phyloP scores from a whole-genome alignment of 2,113 vertebrate species.

The Centrocercus urophasianus region DNA sequence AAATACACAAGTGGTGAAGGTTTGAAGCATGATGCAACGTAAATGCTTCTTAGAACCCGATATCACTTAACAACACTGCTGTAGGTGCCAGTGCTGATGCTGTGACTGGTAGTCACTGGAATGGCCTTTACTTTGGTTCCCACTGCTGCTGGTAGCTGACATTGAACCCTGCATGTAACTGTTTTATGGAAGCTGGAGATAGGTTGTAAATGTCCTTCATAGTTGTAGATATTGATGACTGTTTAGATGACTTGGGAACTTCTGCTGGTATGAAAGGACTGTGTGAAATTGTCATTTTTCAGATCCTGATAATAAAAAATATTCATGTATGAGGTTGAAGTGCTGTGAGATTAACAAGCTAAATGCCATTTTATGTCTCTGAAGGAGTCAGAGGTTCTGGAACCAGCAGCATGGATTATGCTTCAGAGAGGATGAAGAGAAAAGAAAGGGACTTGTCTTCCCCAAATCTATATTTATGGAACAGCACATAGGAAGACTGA shows the following conservation, averaged over 20 bases:
- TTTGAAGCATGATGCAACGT: rapidly evolving
- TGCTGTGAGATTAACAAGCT: neutral
- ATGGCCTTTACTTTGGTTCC: neutral
- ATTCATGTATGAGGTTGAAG: neutral
- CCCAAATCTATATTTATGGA: neutral
- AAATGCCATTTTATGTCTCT: neutral
- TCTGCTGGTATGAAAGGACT: neutral
- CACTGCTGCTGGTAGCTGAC: neutral
- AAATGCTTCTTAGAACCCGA: neutral
- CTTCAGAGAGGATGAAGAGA: neutral
- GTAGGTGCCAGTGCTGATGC: neutral
- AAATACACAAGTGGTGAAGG: neutral
- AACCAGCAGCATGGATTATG: neutral
- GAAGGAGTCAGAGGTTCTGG: neutral
- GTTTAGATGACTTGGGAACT: neutral
- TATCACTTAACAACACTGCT: neutral
- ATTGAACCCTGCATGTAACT: neutral
- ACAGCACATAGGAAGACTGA: neutral
- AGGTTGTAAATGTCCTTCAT: neutral
- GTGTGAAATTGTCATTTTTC: neutral
- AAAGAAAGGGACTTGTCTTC: neutral
- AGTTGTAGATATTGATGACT: neutral
- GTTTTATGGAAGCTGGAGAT: neutral
- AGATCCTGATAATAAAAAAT: neutral
- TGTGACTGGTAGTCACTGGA: neutral